Evolutionary conservation across 1,140 invertebrate genomes (phyloP), one percentile per base, ranked within the genome.

Genomic region (Cheumatopsyche charites): DNA sequence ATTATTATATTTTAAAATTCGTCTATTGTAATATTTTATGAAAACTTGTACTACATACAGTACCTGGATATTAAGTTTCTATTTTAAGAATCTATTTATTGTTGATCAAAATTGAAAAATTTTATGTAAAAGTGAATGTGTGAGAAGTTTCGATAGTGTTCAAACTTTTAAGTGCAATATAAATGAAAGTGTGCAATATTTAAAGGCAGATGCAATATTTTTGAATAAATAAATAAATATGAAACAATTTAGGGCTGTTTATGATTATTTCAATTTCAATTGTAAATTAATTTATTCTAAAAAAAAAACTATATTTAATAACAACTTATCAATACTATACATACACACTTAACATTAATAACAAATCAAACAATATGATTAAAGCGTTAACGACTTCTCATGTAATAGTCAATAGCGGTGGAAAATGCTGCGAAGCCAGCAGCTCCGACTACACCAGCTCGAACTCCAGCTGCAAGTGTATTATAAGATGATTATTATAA

Each of bases 401-500:
- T 93, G 79, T 96, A 98, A 83, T 97, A 97, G 80, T 98, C 96
- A 77, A 98, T 98, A 0, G 89, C 88, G 42, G 95, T 95, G 43
- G 96, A 98, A 83, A 98, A 98, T 62, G 92, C 92, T 71, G 96
- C 96, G 88, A 98, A 98, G 29, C 96, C 96, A 58, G 92, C 90
- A 43, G 96, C 96, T 58, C 96, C 96, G 75, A 98, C 82, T 49
- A 97, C 74, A 21, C 95, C 95, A 67, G 96, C 95, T 84, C 96
- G 96, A 19, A 98, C 82, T 74, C 96, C 96, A 82, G 95, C 97
- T 94, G 81, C 76, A 91, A 88, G 76, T 78, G 74, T 78, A 79
- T 77, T 74, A 70, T 74, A 36, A 4, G 9, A 36, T 36, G 29
- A 36, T 36, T 36, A 3, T 36, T 9, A 36, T 36, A 36, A 36